Percentiles rank a stretch among this genome's conserved stretches.
These are phyloP conservation scores for Lepidocyrtoides sp. DNA, from an alignment of 2,888 invertebrate genomes.

Conservation along the genomic window DNA sequence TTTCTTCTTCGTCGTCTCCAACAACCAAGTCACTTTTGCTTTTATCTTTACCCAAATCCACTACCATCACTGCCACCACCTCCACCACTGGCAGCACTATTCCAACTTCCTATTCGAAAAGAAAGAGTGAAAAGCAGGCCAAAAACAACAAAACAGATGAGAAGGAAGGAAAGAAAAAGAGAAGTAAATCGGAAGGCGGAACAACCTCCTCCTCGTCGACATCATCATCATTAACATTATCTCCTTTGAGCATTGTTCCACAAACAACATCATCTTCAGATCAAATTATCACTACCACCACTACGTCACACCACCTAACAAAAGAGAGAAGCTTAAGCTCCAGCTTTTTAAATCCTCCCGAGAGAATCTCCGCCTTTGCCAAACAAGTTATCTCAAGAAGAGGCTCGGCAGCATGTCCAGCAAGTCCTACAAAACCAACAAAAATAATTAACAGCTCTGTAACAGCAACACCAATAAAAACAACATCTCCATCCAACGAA, in stretches of 20 bases:
- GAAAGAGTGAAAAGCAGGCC: neutral
- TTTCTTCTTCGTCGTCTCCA: neutral
- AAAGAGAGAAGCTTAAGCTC: conserved; percentile 30
- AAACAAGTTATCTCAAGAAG: conserved; percentile 72
- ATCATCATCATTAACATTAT: neutral
- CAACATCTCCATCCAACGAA: neutral
- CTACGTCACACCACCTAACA: too few species aligned
- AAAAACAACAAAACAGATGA: too few species aligned
- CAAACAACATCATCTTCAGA: conserved; percentile 26
- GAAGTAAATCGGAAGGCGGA: conserved; percentile 18
- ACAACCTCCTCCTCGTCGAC: neutral
- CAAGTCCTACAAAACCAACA: conserved; percentile 55
- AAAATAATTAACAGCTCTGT: neutral
- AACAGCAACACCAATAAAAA: neutral
- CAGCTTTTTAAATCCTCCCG: conserved; percentile 64
- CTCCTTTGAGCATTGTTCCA: conserved; percentile 28
- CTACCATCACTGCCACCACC: neutral
- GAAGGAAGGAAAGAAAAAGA: conserved; percentile 41
- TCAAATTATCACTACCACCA: conserved; percentile 28
- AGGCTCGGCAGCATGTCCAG: conserved; percentile 27
- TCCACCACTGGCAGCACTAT: too few species aligned
- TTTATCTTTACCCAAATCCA: neutral
- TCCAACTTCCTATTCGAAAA: too few species aligned
- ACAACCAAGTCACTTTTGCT: conserved; percentile 29
- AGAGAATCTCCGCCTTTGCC: conserved; percentile 75